Percentiles rank a stretch among this genome's conserved stretches.
phyloP scores from a whole-genome alignment of 2,113 vertebrate genomes.

The Hepsetus odoe region DNA sequence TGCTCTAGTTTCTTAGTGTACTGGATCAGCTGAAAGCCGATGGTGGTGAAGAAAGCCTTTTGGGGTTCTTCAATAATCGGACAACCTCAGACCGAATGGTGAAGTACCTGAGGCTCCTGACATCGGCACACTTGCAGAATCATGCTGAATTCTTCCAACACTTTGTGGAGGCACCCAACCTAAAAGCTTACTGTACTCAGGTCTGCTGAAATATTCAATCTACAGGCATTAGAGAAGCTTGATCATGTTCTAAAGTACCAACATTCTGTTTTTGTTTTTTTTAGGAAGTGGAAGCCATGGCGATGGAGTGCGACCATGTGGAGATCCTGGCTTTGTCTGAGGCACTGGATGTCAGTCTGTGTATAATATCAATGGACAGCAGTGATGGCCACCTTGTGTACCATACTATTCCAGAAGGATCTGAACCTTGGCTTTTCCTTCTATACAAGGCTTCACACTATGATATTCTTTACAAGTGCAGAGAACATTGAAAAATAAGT shows the following conservation, averaged over 20 bases:
- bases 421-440: slow-evolving; percentile 68
- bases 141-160: slow-evolving; percentile 78
- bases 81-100: slow-evolving; percentile 75
- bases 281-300: slow-evolving; percentile 81
- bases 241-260: not conserved
- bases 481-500: slow-evolving; percentile 9
- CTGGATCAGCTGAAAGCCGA: slow-evolving; percentile 76
- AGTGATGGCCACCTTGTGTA: slow-evolving; percentile 67
- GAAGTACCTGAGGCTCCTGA: slow-evolving; percentile 81
- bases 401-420: slow-evolving; percentile 79
- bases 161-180: slow-evolving; percentile 80
- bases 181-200: slow-evolving; percentile 80
- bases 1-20: slow-evolving; percentile 74
- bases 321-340: slow-evolving; percentile 81
- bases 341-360: slow-evolving; percentile 73
- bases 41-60: slow-evolving; percentile 66
- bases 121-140: slow-evolving; percentile 81
- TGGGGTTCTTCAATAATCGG: slow-evolving; percentile 78
- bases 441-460: slow-evolving; percentile 79
- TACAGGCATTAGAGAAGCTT: not conserved
- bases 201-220: slow-evolving; percentile 58
- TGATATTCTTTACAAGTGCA: slow-evolving; percentile 75
- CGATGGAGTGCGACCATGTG: slow-evolving; percentile 78
- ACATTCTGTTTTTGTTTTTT: not conserved
- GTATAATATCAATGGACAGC: slow-evolving; percentile 76